Percentiles rank a stretch among this genome's conserved stretches.
These are phyloP conservation scores for Paracentrotus lividus DNA, from an alignment of 53 echinoderm and acorn worm genomes.

Conservation along the genomic window DNA sequence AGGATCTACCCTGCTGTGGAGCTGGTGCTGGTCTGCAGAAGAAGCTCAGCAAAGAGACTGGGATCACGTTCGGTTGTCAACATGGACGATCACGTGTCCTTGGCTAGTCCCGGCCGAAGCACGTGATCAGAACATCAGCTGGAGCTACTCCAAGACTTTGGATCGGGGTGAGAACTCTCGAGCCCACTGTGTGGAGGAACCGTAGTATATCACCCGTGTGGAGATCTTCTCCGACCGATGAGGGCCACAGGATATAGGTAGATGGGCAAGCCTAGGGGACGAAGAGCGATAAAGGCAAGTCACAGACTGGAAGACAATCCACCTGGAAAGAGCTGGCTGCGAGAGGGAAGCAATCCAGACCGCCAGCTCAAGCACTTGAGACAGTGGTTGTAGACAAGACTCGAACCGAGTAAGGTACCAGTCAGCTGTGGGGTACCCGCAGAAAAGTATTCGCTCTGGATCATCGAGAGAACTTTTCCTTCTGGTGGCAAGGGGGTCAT, in stretches of 20 bases:
- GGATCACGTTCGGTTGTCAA: constrained; percentile 12
- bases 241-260: not conserved
- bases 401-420: not conserved
- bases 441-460: not conserved
- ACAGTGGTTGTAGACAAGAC: not conserved
- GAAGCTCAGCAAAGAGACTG: constrained; percentile 61
- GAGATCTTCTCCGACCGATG: not conserved
- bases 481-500: not conserved
- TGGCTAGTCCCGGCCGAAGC: not conserved
- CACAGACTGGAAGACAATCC: not conserved
- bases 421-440: not conserved
- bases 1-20: not conserved
- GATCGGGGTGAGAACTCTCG: too few species aligned
- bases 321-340: not conserved
- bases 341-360: not conserved
- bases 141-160: too few species aligned
- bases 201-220: not conserved
- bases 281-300: not conserved
- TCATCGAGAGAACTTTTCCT: not conserved
- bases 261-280: too few species aligned
- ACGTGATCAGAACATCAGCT: too few species aligned
- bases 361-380: not conserved
- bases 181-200: too few species aligned
- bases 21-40: constrained; percentile 57
- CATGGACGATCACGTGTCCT: constrained; percentile 59